A percentile compares a stretch with the other conserved stretches of the same genome.
These are phyloP conservation scores for Noctua fimbriata DNA, from an alignment of 2,888 invertebrate species.

Conservation along the genomic window DNA sequence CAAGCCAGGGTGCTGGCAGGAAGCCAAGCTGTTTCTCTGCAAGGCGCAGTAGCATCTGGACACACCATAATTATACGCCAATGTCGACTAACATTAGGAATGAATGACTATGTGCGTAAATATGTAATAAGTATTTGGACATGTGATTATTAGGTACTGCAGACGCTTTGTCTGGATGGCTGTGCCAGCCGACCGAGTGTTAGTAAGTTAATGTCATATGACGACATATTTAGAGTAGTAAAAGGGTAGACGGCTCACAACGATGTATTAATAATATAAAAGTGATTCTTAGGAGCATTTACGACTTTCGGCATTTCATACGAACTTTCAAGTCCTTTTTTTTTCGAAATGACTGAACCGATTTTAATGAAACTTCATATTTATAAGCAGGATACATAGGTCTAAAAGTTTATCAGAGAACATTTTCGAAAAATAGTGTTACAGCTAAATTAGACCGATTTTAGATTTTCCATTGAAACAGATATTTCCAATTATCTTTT, in stretches of 20 bases:
- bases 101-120: slow-evolving; percentile 42
- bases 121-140: slow-evolving; percentile 9
- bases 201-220: background rate
- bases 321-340: too few species aligned
- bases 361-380: too few species aligned
- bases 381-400: too few species aligned
- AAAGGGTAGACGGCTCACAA: background rate
- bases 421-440: too few species aligned
- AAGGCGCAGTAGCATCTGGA: slow-evolving; percentile 68
- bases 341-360: too few species aligned
- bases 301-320: too few species aligned
- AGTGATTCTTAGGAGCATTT: background rate
- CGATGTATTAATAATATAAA: background rate
- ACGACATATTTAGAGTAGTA: background rate
- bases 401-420: too few species aligned
- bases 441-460: too few species aligned
- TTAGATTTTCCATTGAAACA: too few species aligned
- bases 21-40: slow-evolving; percentile 74
- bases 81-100: slow-evolving; percentile 49
- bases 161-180: background rate
- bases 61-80: slow-evolving; percentile 51
- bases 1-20: slow-evolving; percentile 76
- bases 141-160: background rate
- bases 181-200: background rate
- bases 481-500: too few species aligned